phyloP scores from a whole-genome alignment of 2,888 invertebrate species.

The Ischnus inquisitorius region DNA sequence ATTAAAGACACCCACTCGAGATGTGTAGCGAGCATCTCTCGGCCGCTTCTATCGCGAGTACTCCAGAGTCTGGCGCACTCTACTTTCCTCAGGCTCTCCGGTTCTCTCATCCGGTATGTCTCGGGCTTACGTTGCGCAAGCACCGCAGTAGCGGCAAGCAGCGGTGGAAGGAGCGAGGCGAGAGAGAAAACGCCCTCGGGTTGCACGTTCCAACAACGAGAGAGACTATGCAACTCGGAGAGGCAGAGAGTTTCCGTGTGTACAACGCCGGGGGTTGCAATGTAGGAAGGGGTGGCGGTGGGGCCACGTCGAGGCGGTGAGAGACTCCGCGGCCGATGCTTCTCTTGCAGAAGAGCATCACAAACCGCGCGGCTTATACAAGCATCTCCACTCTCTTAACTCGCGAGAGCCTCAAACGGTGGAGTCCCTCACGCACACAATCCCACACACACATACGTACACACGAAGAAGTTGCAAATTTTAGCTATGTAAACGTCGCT shows the following conservation, averaged over 20 bases:
- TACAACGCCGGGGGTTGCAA: slow-evolving; percentile 23
- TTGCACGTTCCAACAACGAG: slow-evolving; percentile 60
- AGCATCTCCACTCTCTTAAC: slow-evolving; percentile 23
- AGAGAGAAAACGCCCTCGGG: slow-evolving; percentile 54
- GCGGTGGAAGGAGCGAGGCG: slow-evolving; percentile 15
- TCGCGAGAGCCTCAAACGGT: slow-evolving; percentile 38
- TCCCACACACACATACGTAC: no score
- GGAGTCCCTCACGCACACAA: slow-evolving; percentile 14
- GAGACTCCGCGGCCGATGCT: slow-evolving; percentile 44
- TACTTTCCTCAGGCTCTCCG: slow-evolving; percentile 44
- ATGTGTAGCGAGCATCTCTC: slow-evolving; percentile 31
- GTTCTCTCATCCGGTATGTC: slow-evolving; percentile 61
- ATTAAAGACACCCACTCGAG: slow-evolving; percentile 60
- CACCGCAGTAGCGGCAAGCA: slow-evolving; percentile 28
- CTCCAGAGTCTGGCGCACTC: slow-evolving; percentile 49
- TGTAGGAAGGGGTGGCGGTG: slow-evolving; percentile 6
- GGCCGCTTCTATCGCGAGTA: slow-evolving; percentile 5
- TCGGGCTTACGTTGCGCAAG: slow-evolving; percentile 67
- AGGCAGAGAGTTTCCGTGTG: slow-evolving; percentile 39
- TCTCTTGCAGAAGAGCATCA: slow-evolving; percentile 45
- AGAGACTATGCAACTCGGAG: slow-evolving; percentile 38
- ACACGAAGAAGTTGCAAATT: slow-evolving; percentile 42
- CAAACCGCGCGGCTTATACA: slow-evolving; percentile 41
- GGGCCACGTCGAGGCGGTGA: slow-evolving; percentile 50
- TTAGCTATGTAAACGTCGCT: slow-evolving; percentile 46